Conservation (phyloP, 2,888 invertebrate genomes). For the Auanema sp. region DNA sequence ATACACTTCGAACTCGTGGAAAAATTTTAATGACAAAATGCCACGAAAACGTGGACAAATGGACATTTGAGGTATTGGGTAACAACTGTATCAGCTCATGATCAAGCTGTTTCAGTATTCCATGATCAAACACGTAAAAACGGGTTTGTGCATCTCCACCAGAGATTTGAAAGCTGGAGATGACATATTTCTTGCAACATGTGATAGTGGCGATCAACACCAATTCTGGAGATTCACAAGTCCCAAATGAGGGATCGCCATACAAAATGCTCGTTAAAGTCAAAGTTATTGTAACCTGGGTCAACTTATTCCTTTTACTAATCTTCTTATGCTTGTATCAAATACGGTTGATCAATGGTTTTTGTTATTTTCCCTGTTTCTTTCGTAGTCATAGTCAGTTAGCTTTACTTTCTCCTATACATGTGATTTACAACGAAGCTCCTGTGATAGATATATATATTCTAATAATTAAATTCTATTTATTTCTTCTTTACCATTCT, state of each 20-base stretch:
- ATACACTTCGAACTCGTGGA: constrained; percentile 2
- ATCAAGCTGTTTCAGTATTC: constrained; percentile 37
- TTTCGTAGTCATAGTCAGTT: too few relatives aligned
- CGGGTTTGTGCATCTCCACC: constrained; percentile 65
- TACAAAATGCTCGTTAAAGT: too few relatives aligned
- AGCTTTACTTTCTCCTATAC: too few relatives aligned
- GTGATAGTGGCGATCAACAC: constrained; percentile 32
- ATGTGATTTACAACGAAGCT: too few relatives aligned
- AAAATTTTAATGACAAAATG: constrained; percentile 58
- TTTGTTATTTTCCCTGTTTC: too few relatives aligned
- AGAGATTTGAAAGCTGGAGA: constrained; percentile 63
- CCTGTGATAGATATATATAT: too few relatives aligned
- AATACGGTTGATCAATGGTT: too few relatives aligned
- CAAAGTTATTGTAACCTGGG: too few relatives aligned
- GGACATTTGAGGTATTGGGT: constrained; percentile 65
- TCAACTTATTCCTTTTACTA: too few relatives aligned
- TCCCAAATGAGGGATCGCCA: constrained; percentile 5
- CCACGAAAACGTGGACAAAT: constrained; percentile 52
- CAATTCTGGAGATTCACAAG: constrained; percentile 37
- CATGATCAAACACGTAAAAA: constrained; percentile 61
- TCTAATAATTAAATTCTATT: not conserved
- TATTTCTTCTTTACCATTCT: not conserved
- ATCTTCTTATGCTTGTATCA: too few relatives aligned
- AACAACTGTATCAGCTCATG: not conserved
- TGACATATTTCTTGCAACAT: constrained; percentile 55